Evolutionary conservation across 2,797 vertebrate species (phyloP), one percentile per base, ranked within the genome.

Genomic region (Streptopelia turtur): DNA sequence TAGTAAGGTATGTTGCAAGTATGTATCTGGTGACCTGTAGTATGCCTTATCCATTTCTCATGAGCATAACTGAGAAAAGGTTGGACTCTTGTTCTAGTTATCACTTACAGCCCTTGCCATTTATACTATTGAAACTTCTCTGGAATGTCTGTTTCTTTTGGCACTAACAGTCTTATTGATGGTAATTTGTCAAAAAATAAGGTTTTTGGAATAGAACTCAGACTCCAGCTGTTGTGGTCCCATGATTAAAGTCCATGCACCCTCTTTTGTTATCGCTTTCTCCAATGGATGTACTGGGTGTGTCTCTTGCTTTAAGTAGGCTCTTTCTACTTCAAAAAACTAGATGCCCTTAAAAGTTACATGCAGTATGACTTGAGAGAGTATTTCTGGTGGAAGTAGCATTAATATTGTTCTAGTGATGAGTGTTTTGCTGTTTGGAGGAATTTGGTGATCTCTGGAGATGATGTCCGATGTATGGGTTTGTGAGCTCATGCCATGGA

Each of bases 281-380:
- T 16, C 11, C 0, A 0, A 3, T 4, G 1, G 28, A 53, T 14
- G 27, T 68, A 39, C 8, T 57, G 12, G 5, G 8, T 52, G 21
- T 35, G n/a, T 13, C 28, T 55, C 31, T 70, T 87, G 27, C 55
- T 85, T 72, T 65, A 66, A 41, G 24, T 35, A 70, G 43, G 6
- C 14, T 89, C 13, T 13, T 71, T 55, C 23, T 70, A 2, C 18
- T 84, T 79, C 11, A 37, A 27, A 80, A 75, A 63, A 22, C 60
- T 6, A 33, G 21, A 27, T 71, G 18, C 9, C 28, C 41, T 60
- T 88, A 64, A 18, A 79, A 90, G 16, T 47, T 28, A 23, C 24
- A 17, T 1, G 1, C 35, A 8, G 9, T 70, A 59, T 53, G 52
- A 41, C 59, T 65, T 39, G 27, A 43, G 43, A 1, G 1, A 43